Evolutionary conservation across 2,113 vertebrate species (phyloP), one percentile per base, ranked within the genome.

Genomic region (Struthidea cinerea): DNA sequence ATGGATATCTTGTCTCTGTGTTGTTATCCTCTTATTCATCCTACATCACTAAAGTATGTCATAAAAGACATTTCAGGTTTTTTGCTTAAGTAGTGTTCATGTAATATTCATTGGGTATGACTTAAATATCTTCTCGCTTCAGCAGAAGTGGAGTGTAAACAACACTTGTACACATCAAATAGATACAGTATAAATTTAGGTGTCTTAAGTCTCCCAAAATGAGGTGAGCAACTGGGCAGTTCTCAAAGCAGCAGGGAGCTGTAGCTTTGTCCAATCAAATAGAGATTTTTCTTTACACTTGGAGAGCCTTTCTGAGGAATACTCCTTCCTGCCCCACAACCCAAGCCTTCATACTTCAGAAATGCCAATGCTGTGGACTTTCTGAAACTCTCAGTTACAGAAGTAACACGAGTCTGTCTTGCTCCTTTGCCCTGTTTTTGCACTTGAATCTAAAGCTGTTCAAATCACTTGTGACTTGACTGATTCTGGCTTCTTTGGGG

Each of bases 31-130:
- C 85, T 88, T 92, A 85, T 59, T 94, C 76, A 69, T 89, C 41
- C 63, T 94, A 83, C 70, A 89, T 94, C n/a, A 30, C 76, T 84
- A 59, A 96, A 95, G 89, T 73, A 30, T 75, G 81, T 78, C 79
- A 92, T 73, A n/a, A 35, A 44, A 78, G 68, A 41, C 35, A n/a
- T 11, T 94, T 74, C 67, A 67, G 39, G 21, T 33, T 93, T 81
- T 79, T 87, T 87, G 30, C 60, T 35, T 75, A 95, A 95, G 27
- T 87, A 85, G 61, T 84, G 73, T 90, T 96, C 79, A 67, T 96
- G 88, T 78, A 90, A 83, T 77, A 96, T 90, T 93, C 85, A 94
- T 92, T 56, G 60, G 47, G 21, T 89, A 33, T 17, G 84, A 81
- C 67, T 90, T 93, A 77, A 88, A 94, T 81, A 83, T 73, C 59